phyloP scores from a whole-genome alignment of 2,797 vertebrate genomes.

The Sebastes melanostomus region DNA sequence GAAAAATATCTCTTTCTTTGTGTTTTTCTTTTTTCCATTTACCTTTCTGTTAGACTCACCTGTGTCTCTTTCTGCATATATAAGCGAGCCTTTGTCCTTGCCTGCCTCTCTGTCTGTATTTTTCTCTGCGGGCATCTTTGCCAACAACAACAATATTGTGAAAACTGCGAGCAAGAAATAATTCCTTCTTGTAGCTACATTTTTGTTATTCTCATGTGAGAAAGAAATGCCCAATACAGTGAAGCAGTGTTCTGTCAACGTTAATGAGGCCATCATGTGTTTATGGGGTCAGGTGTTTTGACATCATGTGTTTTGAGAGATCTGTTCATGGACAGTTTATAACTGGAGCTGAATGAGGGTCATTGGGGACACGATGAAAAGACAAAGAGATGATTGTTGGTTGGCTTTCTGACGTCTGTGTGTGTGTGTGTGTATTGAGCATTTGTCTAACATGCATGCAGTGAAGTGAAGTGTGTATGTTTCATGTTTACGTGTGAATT shows the following conservation, averaged over 20 bases:
- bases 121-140: neutral
- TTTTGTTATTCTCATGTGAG: neutral
- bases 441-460: neutral
- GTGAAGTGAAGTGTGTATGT: neutral
- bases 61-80: neutral
- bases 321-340: slow-evolving; percentile 22
- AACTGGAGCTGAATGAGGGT: slow-evolving; percentile 13
- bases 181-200: neutral
- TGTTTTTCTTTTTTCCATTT: neutral
- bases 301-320: slow-evolving; percentile 37
- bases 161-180: neutral
- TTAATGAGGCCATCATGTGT: slow-evolving; percentile 3
- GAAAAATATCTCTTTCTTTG: slow-evolving; percentile 4
- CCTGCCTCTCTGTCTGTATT: neutral
- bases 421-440: neutral
- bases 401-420: slow-evolving; percentile 9
- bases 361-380: neutral
- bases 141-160: neutral
- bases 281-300: slow-evolving; percentile 14
- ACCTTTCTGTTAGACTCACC: neutral
- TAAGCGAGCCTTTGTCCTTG: neutral
- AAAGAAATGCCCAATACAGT: neutral
- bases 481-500: neutral
- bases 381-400: slow-evolving; percentile 41
- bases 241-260: neutral